Base-by-base conservation (phyloP, 1,140 invertebrate genomes). In the Belonocnema kinseyi region DNA sequence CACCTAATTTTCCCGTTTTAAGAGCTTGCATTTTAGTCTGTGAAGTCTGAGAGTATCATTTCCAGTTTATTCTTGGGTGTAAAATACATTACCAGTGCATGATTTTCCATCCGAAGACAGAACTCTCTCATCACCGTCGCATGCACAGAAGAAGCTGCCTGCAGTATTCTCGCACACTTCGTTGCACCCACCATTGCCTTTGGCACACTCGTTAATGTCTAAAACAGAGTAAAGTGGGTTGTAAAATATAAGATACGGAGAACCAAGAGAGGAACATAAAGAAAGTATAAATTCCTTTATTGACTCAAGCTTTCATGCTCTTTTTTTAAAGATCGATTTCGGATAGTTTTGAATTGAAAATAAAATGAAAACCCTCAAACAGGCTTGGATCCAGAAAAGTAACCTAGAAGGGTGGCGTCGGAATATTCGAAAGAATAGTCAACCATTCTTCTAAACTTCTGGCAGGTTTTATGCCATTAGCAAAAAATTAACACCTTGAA, bases 171-270 rank as follows among this genome's bases (percentile, higher is more conserved):
- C 90, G 87, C 95, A 96, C 8, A 93, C 88, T 80, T 94, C 93
- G 53, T 93, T 93, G 86, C 95, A 96, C 1, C 94, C 94, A 0
- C 94, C 95, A 86, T 95, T 95, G 80, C 93, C 91, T 5, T 89
- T 83, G 10, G 84, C 82, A 87, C 95, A 96, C 87, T 96, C 95
- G 83, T 96, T 93, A 77, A 95, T 92, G 89, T 96, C 95, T 92
- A 21, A 73, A 83, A 80, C 66, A 80, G 66, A 56, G 52, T 58
- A 76, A 77, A 72, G 46, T 50, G 26, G 61, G 61, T 66, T 66
- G 61, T 66, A 66, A 66, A 40, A 66, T 66, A 66, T 66, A 16
- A 66, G 61, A 46, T 66, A 66, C 33, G 13, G 33, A 66, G 61
- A 66, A 66, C 40, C 33, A 66, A 46, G 0, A 46, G 40, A 11